Evolutionary conservation across 1,140 invertebrate species (phyloP).

Genomic region (Mizuhopecten yessoensis): DNA sequence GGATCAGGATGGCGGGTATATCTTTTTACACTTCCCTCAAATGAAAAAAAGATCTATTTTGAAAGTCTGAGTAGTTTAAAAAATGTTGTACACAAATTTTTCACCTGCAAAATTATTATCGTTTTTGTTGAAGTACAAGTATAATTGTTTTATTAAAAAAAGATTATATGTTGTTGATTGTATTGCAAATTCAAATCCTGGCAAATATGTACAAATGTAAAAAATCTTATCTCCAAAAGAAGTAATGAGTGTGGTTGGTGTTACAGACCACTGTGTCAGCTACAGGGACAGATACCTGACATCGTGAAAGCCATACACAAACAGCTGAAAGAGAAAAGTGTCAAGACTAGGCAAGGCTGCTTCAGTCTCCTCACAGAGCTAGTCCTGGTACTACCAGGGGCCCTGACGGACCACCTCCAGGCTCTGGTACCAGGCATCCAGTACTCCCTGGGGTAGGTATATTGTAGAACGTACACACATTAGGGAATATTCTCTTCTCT

Average conservation of each 20-base stretch:
- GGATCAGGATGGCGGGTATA: conserved; percentile 89
- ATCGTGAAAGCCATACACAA: conserved; percentile 95
- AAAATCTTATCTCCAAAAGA: too few species aligned
- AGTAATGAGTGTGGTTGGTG: background rate
- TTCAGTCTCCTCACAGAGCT: conserved; percentile 95
- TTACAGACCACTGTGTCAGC: conserved; percentile 80
- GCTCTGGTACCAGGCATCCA: conserved; percentile 95
- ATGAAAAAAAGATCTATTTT: background rate
- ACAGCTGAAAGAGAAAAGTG: conserved; percentile 96
- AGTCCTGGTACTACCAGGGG: conserved; percentile 93
- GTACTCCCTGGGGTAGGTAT: conserved; percentile 90
- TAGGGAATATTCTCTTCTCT: too few species aligned
- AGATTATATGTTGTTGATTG: too few species aligned
- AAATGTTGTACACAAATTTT: too few species aligned
- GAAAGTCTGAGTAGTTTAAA: too few species aligned
- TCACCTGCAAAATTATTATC: too few species aligned
- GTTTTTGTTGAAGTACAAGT: too few species aligned
- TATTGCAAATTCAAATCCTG: too few species aligned
- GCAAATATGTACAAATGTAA: too few species aligned
- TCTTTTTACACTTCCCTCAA: background rate
- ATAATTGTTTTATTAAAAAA: too few species aligned
- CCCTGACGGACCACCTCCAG: conserved; percentile 92
- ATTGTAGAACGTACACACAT: too few species aligned
- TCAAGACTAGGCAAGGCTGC: conserved; percentile 96
- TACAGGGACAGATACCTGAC: conserved; percentile 86